Evolutionary conservation across 2,888 invertebrate species (phyloP), one percentile per base, ranked within the genome.

Genomic region (Cinara cedri): DNA sequence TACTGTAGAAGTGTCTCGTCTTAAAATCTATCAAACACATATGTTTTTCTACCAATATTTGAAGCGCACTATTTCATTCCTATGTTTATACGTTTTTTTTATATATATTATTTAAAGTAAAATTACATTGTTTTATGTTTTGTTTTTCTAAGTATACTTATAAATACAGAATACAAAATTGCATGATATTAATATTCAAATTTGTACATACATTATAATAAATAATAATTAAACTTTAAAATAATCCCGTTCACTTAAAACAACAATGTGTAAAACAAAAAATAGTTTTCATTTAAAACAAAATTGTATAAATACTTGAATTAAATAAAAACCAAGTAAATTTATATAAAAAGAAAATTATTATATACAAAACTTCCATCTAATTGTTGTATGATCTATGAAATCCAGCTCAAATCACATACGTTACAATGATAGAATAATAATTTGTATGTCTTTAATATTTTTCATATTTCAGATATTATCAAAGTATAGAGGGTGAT

Each of bases 11-110:
- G 68, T 46, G 68, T 76, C 16, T 68, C 46, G 8, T 60, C 60
- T 78, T 70, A 70, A 78, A 66, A 1, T 60, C 10, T 68, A 78
- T 70, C 78, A 78, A 78, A 60, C 60, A 70, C 78, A 78, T 60
- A 60, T 62, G 68, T 70, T 68, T 60, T 70, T 78, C 57, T 60
- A 70, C 78, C 78, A 70, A 62, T 21, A 60, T 68, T 76, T 60
- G 21, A 60, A 57, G 6, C 42, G 57, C 42, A 14, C 44, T 4
- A 21, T 63, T 16, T 51, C 16, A 3, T 62, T 72, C 9, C 16
- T 62, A 42, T 74, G 34, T 21, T 60, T 46, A 60, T 60, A 11
- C 42, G 21, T 26, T 46, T 3, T 26, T 51, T 74, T 62, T 68
- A 49, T 66, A 13, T 70, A 46, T 66, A 46, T n/a, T 16, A 44